Conservation (phyloP, 1,140 invertebrate genomes). For the Oryctes rhinoceros region DNA sequence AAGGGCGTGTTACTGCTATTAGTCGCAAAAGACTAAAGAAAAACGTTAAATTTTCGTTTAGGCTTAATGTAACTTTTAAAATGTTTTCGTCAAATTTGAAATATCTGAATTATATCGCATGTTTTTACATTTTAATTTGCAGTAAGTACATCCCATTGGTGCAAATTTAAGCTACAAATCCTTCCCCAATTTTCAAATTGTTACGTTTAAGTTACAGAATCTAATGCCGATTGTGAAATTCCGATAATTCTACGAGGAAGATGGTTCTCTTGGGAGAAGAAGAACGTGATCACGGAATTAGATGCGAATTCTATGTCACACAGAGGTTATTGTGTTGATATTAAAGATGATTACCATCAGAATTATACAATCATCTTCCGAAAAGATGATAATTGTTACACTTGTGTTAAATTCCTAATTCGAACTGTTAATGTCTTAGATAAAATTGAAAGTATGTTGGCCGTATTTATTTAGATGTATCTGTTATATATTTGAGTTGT, state of each 20-base stretch:
- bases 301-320: conserved; percentile 78
- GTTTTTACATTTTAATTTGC: background rate
- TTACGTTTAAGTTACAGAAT: background rate
- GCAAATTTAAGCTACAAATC: too few species aligned
- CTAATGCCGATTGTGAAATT: conserved; percentile 67
- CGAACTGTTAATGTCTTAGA: conserved; percentile 90
- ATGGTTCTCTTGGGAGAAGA: conserved; percentile 92
- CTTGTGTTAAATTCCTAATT: conserved; percentile 85
- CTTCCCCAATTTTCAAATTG: background rate
- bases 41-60: background rate
- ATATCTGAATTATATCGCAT: background rate
- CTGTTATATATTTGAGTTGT: conserved; percentile 35
- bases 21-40: background rate
- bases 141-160: background rate
- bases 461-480: background rate
- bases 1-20: background rate
- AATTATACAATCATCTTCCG: conserved; percentile 89
- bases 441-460: conserved; percentile 79
- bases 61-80: conserved; percentile 10
- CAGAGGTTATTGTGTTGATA: conserved; percentile 76
- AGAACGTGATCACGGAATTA: conserved; percentile 83
- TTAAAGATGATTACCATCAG: conserved; percentile 76
- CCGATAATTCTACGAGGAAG: conserved; percentile 81
- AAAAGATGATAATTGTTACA: conserved; percentile 74
- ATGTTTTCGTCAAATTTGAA: conserved; percentile 10